Base-by-base conservation (phyloP, 2,797 vertebrate species). In the Alauda arvensis region DNA sequence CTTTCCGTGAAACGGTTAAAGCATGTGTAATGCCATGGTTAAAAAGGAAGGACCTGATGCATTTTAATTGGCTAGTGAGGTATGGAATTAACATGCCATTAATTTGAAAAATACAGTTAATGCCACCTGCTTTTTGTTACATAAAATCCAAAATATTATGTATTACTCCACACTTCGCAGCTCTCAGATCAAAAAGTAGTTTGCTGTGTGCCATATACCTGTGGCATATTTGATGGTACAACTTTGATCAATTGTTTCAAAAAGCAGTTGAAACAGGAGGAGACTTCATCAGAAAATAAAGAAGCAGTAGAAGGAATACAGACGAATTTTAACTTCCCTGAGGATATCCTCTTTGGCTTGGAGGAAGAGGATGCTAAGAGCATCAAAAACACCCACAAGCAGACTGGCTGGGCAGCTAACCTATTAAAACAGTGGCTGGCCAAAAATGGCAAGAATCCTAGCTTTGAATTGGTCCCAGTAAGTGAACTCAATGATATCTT, bases 211-310 rank as follows among this genome's bases (percentile, higher is more conserved):
- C 94, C 88, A 81, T 93, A 84, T 92, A 94, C 81, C 67, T 88
- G 90, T 94, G 94, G 92, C 83, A 88, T 94, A 77, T 94, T 93
- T 93, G 89, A 95, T 94, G 84, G 91, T 95, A 94, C 76, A 94
- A 87, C 83, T 93, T 93, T 91, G 92, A 95, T 94, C 90, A 94
- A 90, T 95, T 87, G 91, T 94, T 95, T 86, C 80, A 14, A 96
- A 95, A 95, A 92, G 94, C 88, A 92, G 90, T 94, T 95, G 93
- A 95, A 95, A 93, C 65, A 92, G 93, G 92, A 95, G 90, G 90
- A 93, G 65, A 66, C 91, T 83, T 86, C 89, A 87, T 91, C 91
- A 93, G 92, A 94, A 89, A 95, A 81, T 87, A 94, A 88, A 90
- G 94, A 89, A 85, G 94, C 85, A 6, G 28, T 90, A 94, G 82